phyloP scores from a whole-genome alignment of 2,113 vertebrate genomes.

The Leucosticte australis region DNA sequence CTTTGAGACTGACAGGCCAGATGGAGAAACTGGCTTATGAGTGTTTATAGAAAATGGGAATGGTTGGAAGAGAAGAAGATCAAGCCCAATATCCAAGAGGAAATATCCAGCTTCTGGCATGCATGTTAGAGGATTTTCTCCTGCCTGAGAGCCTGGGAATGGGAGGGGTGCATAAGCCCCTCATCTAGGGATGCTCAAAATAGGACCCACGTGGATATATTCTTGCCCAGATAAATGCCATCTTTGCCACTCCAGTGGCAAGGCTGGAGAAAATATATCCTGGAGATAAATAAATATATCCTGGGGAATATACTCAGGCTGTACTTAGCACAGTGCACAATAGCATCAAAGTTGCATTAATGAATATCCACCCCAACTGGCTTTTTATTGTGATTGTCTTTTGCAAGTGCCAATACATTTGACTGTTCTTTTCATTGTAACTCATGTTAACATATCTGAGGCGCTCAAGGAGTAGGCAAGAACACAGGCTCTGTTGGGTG shows the following conservation, averaged over 20 bases:
- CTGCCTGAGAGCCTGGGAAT: not conserved
- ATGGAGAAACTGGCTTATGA: not conserved
- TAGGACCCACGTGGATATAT: not conserved
- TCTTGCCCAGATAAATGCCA: not conserved
- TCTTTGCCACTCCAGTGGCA: not conserved
- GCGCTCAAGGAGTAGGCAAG: not conserved
- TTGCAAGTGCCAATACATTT: not conserved
- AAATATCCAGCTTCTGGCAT: not conserved
- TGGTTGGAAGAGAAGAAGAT: not conserved
- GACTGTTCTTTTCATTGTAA: not conserved
- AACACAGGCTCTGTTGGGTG: not conserved
- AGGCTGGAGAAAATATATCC: not conserved
- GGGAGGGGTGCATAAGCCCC: not conserved
- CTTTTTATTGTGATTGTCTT: not conserved
- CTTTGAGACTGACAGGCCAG: not conserved
- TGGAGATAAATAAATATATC: not conserved
- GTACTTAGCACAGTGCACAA: not conserved
- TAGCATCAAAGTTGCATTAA: not conserved
- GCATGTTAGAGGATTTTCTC: not conserved
- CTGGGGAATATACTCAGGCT: not conserved
- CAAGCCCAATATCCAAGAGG: not conserved
- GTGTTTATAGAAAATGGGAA: not conserved
- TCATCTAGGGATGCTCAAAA: not conserved
- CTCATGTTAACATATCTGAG: not conserved
- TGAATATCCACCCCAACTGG: not conserved